Evolutionary conservation across 2,797 vertebrate genomes (phyloP).

Genomic region (Dendrocincla tyrannina): DNA sequence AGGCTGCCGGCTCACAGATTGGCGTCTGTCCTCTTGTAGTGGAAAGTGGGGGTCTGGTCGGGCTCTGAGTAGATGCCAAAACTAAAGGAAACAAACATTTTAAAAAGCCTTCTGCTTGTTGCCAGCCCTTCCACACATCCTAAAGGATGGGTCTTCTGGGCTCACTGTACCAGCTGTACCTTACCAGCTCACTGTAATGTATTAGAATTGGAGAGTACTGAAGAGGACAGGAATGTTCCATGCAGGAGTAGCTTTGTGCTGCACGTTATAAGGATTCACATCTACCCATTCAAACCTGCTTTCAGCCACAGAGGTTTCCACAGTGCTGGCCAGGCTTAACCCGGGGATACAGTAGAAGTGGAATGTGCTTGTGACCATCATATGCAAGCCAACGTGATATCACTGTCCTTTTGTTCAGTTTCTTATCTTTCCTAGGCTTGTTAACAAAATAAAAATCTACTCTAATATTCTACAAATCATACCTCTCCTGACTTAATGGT

Average conservation of each 20-base stretch:
- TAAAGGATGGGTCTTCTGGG: neutral
- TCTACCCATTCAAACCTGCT: conserved; percentile 42
- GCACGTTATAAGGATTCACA: neutral
- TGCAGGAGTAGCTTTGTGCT: conserved; percentile 15
- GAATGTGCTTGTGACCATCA: conserved; percentile 59
- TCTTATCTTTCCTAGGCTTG: neutral
- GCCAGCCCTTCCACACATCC: neutral
- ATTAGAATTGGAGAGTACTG: neutral
- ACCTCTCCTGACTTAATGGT: neutral
- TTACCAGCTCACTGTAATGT: neutral
- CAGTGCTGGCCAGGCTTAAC: conserved; percentile 30
- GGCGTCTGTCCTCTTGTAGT: conserved; percentile 86
- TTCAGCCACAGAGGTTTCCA: conserved; percentile 52
- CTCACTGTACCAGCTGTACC: neutral
- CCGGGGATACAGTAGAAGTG: conserved; percentile 25
- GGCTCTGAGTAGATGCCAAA: conserved; percentile 83
- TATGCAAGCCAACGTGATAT: conserved; percentile 33
- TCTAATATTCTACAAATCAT: neutral
- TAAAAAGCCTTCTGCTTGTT: neutral
- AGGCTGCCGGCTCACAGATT: conserved; percentile 95
- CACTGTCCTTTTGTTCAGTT: conserved; percentile 43
- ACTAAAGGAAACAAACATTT: conserved; percentile 73
- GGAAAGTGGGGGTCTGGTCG: conserved; percentile 60
- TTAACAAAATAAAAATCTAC: conserved; percentile 14
- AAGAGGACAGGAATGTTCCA: conserved; percentile 46